phyloP scores from a whole-genome alignment of 2,888 invertebrate genomes.

The Plagodis dolabraria region DNA sequence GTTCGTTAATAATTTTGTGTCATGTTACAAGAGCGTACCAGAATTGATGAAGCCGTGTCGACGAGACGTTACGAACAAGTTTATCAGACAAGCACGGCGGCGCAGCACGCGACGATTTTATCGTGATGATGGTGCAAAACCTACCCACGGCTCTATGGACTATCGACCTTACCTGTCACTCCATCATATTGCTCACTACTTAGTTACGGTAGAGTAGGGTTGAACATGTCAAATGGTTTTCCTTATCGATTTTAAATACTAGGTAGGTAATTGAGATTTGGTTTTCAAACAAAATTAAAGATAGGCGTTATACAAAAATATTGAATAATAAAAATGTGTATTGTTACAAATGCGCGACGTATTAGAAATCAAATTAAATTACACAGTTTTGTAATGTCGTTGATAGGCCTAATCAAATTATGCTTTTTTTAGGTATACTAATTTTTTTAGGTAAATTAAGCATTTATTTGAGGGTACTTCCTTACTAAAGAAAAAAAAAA shows the following conservation, averaged over 20 bases:
- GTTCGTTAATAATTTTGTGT: conserved; percentile 14
- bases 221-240: background rate
- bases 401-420: too few species aligned
- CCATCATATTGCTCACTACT: conserved; percentile 37
- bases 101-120: conserved; percentile 66
- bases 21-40: conserved; percentile 18
- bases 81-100: conserved; percentile 51
- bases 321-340: too few species aligned
- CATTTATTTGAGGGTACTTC: too few species aligned
- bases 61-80: conserved; percentile 51
- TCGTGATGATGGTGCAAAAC: conserved; percentile 64
- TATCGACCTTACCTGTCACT: conserved; percentile 35
- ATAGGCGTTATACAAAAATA: too few species aligned
- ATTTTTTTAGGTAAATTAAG: too few species aligned
- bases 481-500: too few species aligned
- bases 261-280: background rate
- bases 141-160: conserved; percentile 34
- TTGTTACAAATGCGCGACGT: too few species aligned
- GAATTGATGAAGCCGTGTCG: conserved; percentile 50
- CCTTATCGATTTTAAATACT: background rate
- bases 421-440: too few species aligned
- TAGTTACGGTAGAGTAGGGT: conserved; percentile 1
- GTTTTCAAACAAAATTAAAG: too few species aligned
- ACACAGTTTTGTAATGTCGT: too few species aligned
- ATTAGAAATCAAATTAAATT: too few species aligned